Evolutionary conservation across 2,113 vertebrate species (phyloP).

Genomic region (Pomatostomus ruficeps): DNA sequence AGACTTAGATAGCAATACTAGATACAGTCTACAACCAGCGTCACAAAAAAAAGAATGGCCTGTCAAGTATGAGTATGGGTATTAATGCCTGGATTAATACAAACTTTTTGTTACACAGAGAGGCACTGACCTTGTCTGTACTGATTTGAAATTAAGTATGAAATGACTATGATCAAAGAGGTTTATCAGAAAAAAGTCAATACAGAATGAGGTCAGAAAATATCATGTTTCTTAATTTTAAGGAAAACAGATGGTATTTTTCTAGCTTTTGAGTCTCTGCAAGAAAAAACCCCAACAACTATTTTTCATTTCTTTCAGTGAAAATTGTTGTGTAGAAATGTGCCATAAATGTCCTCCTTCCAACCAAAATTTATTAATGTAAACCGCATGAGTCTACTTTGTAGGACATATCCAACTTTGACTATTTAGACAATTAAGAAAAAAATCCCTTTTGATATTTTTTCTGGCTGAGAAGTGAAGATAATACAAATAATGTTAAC

Average conservation of each 20-base stretch:
- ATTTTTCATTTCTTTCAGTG: neutral
- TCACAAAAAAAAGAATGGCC: neutral
- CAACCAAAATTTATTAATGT: neutral
- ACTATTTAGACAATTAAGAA: neutral
- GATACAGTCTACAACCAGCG: neutral
- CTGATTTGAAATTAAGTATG: neutral
- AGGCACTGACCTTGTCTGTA: neutral
- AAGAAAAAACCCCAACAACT: neutral
- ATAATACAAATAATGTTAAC: neutral
- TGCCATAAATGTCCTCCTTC: neutral
- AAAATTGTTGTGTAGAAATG: neutral
- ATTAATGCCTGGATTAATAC: neutral
- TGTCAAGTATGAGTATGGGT: neutral
- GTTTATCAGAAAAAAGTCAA: neutral
- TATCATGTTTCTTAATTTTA: neutral
- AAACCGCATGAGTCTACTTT: neutral
- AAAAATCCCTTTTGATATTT: neutral
- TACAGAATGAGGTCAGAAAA: neutral
- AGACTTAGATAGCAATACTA: neutral
- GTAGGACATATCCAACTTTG: neutral
- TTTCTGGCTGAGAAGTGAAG: neutral
- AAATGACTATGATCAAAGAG: neutral
- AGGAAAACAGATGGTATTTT: conserved; percentile 5
- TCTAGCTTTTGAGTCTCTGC: neutral
- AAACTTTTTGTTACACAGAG: neutral